A percentile compares a stretch with the other conserved stretches of the same genome.
These are phyloP conservation scores for Drosophila rhopaloa DNA, from an alignment of 1,140 invertebrate genomes.

Conservation along the genomic window DNA sequence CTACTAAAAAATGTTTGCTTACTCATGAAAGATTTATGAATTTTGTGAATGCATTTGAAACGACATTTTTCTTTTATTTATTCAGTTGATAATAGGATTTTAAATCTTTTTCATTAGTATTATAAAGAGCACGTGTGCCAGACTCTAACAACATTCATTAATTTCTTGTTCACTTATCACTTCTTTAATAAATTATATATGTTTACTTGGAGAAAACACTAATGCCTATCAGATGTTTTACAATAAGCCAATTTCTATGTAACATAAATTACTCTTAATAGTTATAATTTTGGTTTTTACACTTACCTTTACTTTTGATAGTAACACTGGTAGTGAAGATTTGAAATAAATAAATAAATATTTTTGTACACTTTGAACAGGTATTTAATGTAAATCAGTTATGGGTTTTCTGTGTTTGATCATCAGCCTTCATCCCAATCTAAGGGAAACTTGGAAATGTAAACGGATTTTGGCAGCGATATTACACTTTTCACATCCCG, in stretches of 20 bases:
- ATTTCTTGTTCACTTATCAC: not conserved
- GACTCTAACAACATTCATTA: not conserved
- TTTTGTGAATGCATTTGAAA: not conserved
- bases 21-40: not conserved
- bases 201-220: too few species aligned
- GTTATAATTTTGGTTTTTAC: too few species aligned
- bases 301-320: too few species aligned
- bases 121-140: not conserved
- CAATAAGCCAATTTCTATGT: too few species aligned
- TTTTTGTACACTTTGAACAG: too few species aligned
- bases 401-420: too few species aligned
- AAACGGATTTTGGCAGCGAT: not conserved
- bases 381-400: too few species aligned
- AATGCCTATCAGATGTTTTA: too few species aligned
- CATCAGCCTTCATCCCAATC: slow-evolving; percentile 23
- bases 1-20: not conserved
- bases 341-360: too few species aligned
- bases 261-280: too few species aligned
- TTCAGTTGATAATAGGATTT: not conserved
- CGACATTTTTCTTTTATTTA: not conserved
- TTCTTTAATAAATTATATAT: not conserved
- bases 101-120: not conserved
- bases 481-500: slow-evolving; percentile 57
- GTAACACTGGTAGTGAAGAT: too few species aligned
- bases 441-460: slow-evolving; percentile 46